Evolutionary conservation across 2,888 invertebrate species (phyloP).

Genomic region (Eupithecia tripunctaria): DNA sequence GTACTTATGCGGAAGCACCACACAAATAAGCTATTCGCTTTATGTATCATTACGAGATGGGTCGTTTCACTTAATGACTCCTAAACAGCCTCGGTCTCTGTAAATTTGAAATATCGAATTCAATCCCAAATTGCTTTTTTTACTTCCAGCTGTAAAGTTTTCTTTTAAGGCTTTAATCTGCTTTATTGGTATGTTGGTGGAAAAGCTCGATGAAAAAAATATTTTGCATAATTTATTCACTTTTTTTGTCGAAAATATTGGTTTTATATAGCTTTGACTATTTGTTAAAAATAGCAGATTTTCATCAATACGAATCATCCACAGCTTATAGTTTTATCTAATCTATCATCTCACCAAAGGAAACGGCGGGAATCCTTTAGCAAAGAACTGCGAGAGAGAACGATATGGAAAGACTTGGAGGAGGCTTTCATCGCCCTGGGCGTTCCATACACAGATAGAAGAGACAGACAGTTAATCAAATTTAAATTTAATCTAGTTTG

Average conservation of each 20-base stretch:
- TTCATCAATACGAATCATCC: not conserved
- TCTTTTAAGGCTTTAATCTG: not conserved
- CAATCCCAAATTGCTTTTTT: constrained; percentile 26
- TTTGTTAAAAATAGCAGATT: not conserved
- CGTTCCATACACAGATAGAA: too few relatives aligned
- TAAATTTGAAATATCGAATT: constrained; percentile 16
- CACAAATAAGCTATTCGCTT: constrained; percentile 43
- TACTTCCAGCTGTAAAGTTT: constrained; percentile 13
- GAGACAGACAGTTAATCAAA: too few relatives aligned
- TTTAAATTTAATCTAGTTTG: too few relatives aligned
- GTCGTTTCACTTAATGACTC: constrained; percentile 41
- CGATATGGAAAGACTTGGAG: too few relatives aligned
- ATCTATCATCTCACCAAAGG: too few relatives aligned
- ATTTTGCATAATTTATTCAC: not conserved
- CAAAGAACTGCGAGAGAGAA: too few relatives aligned
- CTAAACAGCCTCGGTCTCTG: constrained; percentile 39
- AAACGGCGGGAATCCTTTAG: too few relatives aligned
- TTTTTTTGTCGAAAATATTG: not conserved
- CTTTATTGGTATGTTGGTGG: not conserved
- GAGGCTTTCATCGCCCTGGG: too few relatives aligned
- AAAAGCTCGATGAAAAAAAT: not conserved
- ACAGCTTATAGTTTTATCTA: not conserved
- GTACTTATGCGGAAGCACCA: constrained; percentile 29
- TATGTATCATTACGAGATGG: constrained; percentile 41
- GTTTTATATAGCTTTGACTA: not conserved